Base-by-base conservation (phyloP, 2,888 invertebrate species). In the Drosophila buzzatii region DNA sequence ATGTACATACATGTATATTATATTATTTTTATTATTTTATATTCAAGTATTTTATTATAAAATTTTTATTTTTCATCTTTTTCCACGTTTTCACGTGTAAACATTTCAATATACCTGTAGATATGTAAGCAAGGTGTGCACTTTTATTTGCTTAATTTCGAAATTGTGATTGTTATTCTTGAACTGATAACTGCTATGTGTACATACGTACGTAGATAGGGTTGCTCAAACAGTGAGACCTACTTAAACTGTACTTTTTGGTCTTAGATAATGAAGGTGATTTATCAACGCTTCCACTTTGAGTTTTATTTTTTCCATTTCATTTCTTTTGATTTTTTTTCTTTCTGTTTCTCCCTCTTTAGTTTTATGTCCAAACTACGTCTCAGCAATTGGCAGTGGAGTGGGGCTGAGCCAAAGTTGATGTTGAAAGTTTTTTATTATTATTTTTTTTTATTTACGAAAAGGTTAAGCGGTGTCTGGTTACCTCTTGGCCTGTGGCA, bases 231-330 rank as follows among this genome's bases (percentile, higher is more conserved):
- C 55, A 60, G 60, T 44, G 20, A 52, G 37, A 51, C 69, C 70
- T 37, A 49, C 47, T 27, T 77, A 69, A 73, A 71, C 60, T 62
- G 56, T 73, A 73, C 86, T 68, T 62, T 62, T 67, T 68, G 61
- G 70, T 70, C 69, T 80, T 65, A 73, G 70, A 62, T 67, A 78
- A 77, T 77, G 84, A 84, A 88, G 53, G 49, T 64, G n/a, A 57
- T 60, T 70, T 77, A 74, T 67, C 67, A 66, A 76, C 63, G 62
- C 49, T 72, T 61, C 63, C 62, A 63, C 52, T 61, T 55, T 33
- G 35, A 49, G 27, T 23, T n/a, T 35, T 27, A 27, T 33, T 37
- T 37, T 23, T 27, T 27, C 23, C 39, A 14, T 45, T 31, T n/a
- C 2, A 16, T 47, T 47, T 47, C 47, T 5, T 49, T 47, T 27